Evolutionary conservation across 1,140 invertebrate genomes (phyloP), one percentile per base, ranked within the genome.

Genomic region (Mya arenaria): DNA sequence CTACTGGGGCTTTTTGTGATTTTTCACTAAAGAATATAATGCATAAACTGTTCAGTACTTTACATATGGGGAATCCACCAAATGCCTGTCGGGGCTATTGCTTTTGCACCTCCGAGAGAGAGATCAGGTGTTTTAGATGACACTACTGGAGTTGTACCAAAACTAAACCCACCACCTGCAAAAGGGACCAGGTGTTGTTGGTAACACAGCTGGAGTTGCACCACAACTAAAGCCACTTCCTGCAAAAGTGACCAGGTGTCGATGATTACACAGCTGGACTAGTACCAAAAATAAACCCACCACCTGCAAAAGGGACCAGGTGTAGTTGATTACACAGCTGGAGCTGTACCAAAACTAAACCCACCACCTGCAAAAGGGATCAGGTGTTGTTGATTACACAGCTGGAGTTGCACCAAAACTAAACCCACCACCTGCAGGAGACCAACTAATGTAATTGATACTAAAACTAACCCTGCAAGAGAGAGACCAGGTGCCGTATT

Each of bases 211-310:
- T n/a, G 69, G 60, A 17, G 80, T 30, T 25, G 30, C 30, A 44
- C 6, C 32, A 3, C 44, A 44, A 63, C 28, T 28, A 13, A 17
- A 13, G 19, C 34, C 60, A n/a, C 28, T 15, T 17, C 3, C 37
- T 2, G 10, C 15, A 17, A n/a, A 0, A 2, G 56, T 39, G 23
- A n/a, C 23, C 37, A n/a, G 73, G n/a, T 15, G 63, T 23, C 34
- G 39, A 23, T 23, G 77, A 6, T 1, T 65, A 6, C n/a, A 74
- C 4, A 37, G 85, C 56, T 25, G 68, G 37, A 25, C 65, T 39
- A 17, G 13, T 48, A 36, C 86, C 85, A 84, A 87, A 85, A 17
- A 41, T 68, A 63, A 88, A 89, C 5, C 88, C 86, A 37, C 77
- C 65, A 62, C 66, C n/a, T n/a, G 80, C n/a, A 10, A 68, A 52